These are phyloP conservation scores for Globia sparganii DNA, from an alignment of 2,888 invertebrate species.

Conservation along the genomic window DNA sequence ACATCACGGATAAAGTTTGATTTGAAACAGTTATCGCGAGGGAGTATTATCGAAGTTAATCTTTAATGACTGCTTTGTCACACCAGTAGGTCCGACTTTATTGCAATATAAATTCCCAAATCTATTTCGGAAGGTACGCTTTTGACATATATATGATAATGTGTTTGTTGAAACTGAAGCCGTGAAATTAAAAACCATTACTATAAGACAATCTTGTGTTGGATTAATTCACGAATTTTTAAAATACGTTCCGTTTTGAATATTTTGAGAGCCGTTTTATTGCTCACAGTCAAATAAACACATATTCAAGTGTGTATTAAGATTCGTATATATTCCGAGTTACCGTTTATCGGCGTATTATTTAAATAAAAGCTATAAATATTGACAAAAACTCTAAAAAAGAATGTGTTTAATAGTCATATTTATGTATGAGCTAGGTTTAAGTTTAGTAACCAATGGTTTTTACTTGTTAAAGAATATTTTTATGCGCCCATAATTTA, in stretches of 20 bases:
- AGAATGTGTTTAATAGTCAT: constrained; percentile 62
- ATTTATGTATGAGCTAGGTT: constrained; percentile 66
- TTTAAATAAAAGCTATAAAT: constrained; percentile 67
- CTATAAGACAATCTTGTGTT: constrained; percentile 57
- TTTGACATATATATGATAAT: constrained; percentile 78
- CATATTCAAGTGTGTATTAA: constrained; percentile 65
- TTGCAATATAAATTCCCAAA: constrained; percentile 75
- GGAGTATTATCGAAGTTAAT: constrained; percentile 69
- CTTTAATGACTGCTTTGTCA: constrained; percentile 73
- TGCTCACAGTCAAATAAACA: constrained; percentile 63
- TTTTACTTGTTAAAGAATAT: constrained; percentile 41
- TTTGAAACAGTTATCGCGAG: constrained; percentile 50
- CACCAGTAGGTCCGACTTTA: constrained; percentile 77
- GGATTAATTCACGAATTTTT: constrained; percentile 57
- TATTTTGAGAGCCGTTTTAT: constrained; percentile 63
- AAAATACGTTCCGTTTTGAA: constrained; percentile 53
- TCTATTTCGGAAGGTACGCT: constrained; percentile 74
- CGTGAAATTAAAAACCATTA: constrained; percentile 74
- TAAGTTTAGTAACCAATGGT: constrained; percentile 35
- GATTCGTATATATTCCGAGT: constrained; percentile 52
- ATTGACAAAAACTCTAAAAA: constrained; percentile 64
- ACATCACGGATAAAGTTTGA: constrained; percentile 59
- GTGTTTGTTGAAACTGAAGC: constrained; percentile 72
- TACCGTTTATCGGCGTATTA: constrained; percentile 58
- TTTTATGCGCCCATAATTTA: constrained; percentile 43